Evolutionary conservation across 2,797 vertebrate genomes (phyloP), one percentile per base, ranked within the genome.

Genomic region (Huso huso): DNA sequence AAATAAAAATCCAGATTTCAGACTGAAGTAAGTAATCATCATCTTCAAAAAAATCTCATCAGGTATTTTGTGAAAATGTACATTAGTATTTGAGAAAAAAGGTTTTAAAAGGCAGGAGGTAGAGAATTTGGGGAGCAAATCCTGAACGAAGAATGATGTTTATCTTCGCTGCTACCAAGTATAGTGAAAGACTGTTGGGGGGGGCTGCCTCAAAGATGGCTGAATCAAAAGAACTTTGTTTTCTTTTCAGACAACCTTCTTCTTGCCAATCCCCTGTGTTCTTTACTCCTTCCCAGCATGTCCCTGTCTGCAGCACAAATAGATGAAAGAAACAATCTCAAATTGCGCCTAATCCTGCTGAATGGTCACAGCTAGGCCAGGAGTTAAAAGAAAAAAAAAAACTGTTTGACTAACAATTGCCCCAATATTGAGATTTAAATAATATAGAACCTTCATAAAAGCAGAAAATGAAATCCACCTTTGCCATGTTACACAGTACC

Each of bases 401-500:
- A 77, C 72, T 76, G 75, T 78, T 74, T 75, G 74, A 74, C 81
- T 79, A 76, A 76, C 75, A 82, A 79, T 62, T 72, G 72, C 79
- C 55, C 74, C 64, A 76, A 84, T 65, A 84, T 71, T 60, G 68
- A 82, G 82, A 82, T 87, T 85, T 80, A 83, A 37, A 73, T 66
- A 71, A 77, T 73, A 76, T 75, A 70, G 67, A 66, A 70, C 76
- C 76, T 77, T 71, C 6, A 73, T 72, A 79, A 80, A 77, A 83
- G 73, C 66, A 50, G 77, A 70, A 85, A 86, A 85, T 81, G 37
- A 72, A 86, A 83, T 79, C 86, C 77, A 87, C 79, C 84, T 90
- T 85, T 72, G 77, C 82, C 81, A 76, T 83, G 82, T 88, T 86
- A 85, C 80, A 86, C 83, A 48, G 83, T 76, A 86, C 87, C 79